Percentiles rank a stretch among this genome's conserved stretches.
Evolutionary conservation across 2,797 vertebrate species (phyloP).

Genomic region (Acanthurus tractus): DNA sequence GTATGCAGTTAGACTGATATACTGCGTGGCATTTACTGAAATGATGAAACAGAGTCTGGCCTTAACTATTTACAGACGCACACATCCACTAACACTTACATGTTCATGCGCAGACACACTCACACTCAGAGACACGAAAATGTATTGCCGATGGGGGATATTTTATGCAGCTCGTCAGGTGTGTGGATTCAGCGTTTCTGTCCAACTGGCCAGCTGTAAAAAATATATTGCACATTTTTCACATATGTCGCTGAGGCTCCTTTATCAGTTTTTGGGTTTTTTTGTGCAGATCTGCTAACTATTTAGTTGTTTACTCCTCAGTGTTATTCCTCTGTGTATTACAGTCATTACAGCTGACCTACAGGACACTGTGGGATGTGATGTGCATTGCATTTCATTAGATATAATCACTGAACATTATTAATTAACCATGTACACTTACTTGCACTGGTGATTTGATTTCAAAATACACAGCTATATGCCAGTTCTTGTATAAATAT

Average conservation of each 20-base stretch:
- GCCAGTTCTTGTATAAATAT: not conserved
- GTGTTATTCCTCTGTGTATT: not conserved
- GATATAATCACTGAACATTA: not conserved
- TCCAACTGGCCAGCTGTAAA: slow-evolving; percentile 21
- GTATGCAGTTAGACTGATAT: slow-evolving; percentile 68
- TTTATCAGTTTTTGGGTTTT: not conserved
- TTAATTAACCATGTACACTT: not conserved
- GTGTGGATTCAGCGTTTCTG: slow-evolving; percentile 27
- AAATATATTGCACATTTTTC: not conserved
- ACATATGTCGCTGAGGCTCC: slow-evolving; percentile 17
- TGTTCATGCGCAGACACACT: slow-evolving; percentile 1
- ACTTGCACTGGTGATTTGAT: not conserved
- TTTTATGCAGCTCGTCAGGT: slow-evolving; percentile 10
- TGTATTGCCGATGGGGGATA: slow-evolving; percentile 1
- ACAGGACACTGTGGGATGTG: too few relatives aligned
- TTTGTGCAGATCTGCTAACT: slow-evolving; percentile 34
- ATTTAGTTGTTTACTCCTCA: slow-evolving; percentile 5
- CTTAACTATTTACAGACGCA: slow-evolving; percentile 61
- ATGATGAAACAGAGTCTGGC: slow-evolving; percentile 65
- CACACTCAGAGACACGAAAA: slow-evolving; percentile 19
- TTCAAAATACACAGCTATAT: not conserved
- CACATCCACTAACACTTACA: slow-evolving; percentile 12
- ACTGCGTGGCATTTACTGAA: slow-evolving; percentile 74
- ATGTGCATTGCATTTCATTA: not conserved
- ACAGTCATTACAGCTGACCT: not conserved